A percentile compares a stretch with the other conserved stretches of the same genome.
phyloP scores from a whole-genome alignment of 2,888 invertebrate genomes.

The Autographa pulchrina region DNA sequence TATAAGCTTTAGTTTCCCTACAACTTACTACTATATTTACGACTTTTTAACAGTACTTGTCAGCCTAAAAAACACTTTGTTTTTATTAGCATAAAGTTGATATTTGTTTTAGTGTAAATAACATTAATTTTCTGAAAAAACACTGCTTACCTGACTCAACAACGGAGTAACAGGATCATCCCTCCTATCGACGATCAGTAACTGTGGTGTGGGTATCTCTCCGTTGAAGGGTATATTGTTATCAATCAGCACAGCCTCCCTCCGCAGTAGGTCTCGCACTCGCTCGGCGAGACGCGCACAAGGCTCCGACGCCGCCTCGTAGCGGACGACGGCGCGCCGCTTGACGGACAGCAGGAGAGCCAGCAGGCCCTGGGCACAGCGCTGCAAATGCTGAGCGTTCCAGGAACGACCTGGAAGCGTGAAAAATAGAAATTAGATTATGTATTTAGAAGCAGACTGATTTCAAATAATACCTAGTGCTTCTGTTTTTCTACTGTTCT shows the following conservation, averaged over 20 bases:
- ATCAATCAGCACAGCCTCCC: constrained; percentile 96
- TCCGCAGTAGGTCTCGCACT: constrained; percentile 94
- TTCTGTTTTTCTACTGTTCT: too few relatives aligned
- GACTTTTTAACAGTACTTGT: too few relatives aligned
- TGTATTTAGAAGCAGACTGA: too few relatives aligned
- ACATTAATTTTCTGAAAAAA: too few relatives aligned
- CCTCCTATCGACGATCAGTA: constrained; percentile 97
- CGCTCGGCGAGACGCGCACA: constrained; percentile 96
- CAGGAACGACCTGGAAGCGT: constrained; percentile 90
- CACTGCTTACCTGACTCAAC: constrained; percentile 92
- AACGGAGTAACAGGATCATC: constrained; percentile 99
- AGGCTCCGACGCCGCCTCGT: constrained; percentile 95
- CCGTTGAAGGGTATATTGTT: constrained; percentile 95
- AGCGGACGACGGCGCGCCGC: constrained; percentile 96
- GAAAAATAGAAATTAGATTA: too few relatives aligned
- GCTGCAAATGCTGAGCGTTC: constrained; percentile 93
- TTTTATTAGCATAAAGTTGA: too few relatives aligned
- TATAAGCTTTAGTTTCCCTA: too few relatives aligned
- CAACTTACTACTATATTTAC: too few relatives aligned
- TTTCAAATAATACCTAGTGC: too few relatives aligned
- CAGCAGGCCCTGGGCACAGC: constrained; percentile 95
- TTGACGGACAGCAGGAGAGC: constrained; percentile 97
- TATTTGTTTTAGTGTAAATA: too few relatives aligned
- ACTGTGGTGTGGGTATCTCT: constrained; percentile 92
- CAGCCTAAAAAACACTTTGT: too few relatives aligned